Percentiles rank a stretch among this genome's conserved stretches.
Conservation (phyloP, 2,113 vertebrate genomes). For the Ia io region DNA sequence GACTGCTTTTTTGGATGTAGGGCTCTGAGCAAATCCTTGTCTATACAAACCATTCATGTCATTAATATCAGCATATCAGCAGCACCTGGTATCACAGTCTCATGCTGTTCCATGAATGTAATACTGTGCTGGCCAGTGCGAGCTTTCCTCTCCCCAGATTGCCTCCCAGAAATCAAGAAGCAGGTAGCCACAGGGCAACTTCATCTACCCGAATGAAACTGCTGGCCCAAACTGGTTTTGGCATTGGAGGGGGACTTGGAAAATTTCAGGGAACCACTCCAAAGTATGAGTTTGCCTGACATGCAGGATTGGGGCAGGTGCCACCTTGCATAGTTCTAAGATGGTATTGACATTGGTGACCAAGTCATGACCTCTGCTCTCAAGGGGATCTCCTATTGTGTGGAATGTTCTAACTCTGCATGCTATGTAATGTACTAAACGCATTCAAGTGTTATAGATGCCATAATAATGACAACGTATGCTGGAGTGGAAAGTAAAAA, state of each 20-base stretch:
- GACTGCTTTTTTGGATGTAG: background rate
- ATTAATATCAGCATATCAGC: background rate
- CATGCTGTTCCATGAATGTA: background rate
- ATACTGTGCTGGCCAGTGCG: background rate
- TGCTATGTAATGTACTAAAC: background rate
- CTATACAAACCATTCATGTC: background rate
- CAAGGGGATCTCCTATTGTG: background rate
- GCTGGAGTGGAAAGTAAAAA: background rate
- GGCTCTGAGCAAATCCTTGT: background rate
- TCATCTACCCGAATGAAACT: background rate
- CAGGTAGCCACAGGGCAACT: background rate
- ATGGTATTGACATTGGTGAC: background rate
- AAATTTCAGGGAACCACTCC: background rate
- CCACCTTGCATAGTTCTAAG: background rate
- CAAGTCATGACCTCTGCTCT: background rate
- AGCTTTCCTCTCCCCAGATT: background rate
- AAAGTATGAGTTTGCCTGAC: background rate
- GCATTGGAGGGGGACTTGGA: background rate
- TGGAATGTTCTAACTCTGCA: background rate
- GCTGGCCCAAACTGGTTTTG: background rate
- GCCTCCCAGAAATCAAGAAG: background rate
- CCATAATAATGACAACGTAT: background rate
- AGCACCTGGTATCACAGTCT: background rate
- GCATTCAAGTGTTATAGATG: background rate
- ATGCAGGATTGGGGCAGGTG: fast-evolving